phyloP scores from a whole-genome alignment of 2,888 invertebrate species.

The Sphaerolaimus hirsutus region DNA sequence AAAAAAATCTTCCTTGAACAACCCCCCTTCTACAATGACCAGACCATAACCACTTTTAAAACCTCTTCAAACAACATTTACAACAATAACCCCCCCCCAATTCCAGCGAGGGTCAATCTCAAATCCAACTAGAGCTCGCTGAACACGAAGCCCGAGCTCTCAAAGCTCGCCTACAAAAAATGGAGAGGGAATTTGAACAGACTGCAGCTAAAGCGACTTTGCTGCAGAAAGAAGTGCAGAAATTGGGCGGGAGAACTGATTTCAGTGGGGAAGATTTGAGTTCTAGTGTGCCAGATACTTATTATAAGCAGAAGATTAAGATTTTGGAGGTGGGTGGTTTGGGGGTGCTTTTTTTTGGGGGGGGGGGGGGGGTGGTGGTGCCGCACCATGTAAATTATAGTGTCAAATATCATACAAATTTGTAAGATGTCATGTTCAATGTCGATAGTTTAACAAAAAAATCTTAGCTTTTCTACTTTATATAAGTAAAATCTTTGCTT shows the following conservation, averaged over 20 bases:
- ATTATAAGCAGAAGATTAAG: slow-evolving; percentile 41
- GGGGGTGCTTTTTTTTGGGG: no score
- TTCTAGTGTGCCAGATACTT: slow-evolving; percentile 10
- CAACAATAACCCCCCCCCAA: neutral
- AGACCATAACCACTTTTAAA: no score
- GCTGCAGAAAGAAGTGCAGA: slow-evolving; percentile 6
- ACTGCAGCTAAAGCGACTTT: slow-evolving; percentile 13
- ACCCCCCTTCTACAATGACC: no score
- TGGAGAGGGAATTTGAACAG: slow-evolving; percentile 50
- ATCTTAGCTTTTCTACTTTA: no score
- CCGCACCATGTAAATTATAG: no score
- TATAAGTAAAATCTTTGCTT: no score
- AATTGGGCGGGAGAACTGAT: slow-evolving; percentile 2
- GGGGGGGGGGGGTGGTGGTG: no score
- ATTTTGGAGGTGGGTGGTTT: slow-evolving; percentile 33
- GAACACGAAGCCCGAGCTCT: slow-evolving; percentile 53
- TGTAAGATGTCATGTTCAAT: no score
- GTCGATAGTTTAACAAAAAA: no score
- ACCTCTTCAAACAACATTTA: no score
- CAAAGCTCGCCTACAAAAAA: slow-evolving; percentile 54
- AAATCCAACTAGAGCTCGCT: slow-evolving; percentile 28
- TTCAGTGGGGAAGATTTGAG: slow-evolving; percentile 3
- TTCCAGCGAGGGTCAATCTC: slow-evolving; percentile 22
- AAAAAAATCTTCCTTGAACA: no score
- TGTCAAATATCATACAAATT: no score